Evolutionary conservation across 1,140 invertebrate genomes (phyloP).

Genomic region (Drosophila repletoides): DNA sequence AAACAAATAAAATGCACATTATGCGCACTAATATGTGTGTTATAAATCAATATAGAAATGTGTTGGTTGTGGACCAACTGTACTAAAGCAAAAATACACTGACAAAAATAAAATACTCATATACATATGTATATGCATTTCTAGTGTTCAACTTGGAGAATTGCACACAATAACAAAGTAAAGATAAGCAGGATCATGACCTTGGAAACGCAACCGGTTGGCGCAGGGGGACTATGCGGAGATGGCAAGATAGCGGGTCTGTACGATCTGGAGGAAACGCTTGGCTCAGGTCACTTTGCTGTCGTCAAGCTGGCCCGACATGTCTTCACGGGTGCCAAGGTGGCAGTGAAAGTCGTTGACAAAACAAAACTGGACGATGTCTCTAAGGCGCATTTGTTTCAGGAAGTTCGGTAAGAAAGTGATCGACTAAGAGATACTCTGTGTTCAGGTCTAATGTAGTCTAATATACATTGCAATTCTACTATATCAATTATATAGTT

Average conservation of each 20-base stretch:
- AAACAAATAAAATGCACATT: not conserved
- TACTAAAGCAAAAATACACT: conserved; percentile 2
- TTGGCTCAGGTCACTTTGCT: conserved; percentile 98
- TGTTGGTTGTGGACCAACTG: conserved; percentile 15
- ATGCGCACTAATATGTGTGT: conserved; percentile 1
- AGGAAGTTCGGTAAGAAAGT: conserved; percentile 91
- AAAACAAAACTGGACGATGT: conserved; percentile 98
- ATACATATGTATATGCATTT: too few relatives aligned
- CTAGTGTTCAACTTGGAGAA: conserved; percentile 43
- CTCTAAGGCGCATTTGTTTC: conserved; percentile 98
- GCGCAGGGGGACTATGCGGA: conserved; percentile 84
- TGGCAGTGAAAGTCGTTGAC: conserved; percentile 97
- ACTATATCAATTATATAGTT: too few relatives aligned
- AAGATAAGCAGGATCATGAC: conserved; percentile 60
- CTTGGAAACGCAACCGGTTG: conserved; percentile 68
- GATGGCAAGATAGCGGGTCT: conserved; percentile 98
- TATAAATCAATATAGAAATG: conserved; percentile 8
- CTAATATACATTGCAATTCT: too few relatives aligned
- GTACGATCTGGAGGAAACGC: conserved; percentile 97
- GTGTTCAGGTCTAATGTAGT: too few relatives aligned
- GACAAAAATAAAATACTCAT: too few relatives aligned
- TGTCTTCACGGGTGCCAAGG: conserved; percentile 99
- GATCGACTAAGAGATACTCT: too few relatives aligned
- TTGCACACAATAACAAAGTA: conserved; percentile 23
- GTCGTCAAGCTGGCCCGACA: conserved; percentile 99